These are phyloP conservation scores for Ctenicera cuprea DNA, from an alignment of 2,888 invertebrate genomes.

Conservation along the genomic window DNA sequence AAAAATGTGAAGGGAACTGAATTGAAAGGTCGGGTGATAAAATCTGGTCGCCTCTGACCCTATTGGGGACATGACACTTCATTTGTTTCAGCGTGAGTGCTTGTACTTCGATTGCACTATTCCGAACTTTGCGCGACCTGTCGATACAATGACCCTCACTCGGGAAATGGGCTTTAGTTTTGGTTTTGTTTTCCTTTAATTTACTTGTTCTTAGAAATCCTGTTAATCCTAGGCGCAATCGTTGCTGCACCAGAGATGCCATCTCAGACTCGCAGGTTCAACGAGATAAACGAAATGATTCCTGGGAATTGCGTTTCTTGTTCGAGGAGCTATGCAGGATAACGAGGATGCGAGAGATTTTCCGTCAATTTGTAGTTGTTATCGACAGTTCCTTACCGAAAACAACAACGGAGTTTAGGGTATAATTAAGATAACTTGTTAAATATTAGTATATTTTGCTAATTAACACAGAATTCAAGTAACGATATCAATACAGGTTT, in stretches of 20 bases:
- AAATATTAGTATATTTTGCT: too few relatives aligned
- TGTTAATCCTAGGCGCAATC: conserved; percentile 12
- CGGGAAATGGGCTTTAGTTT: conserved; percentile 6
- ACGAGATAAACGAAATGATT: conserved; percentile 15
- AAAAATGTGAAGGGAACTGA: conserved; percentile 27
- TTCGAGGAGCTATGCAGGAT: background rate
- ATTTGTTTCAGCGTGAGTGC: conserved; percentile 27
- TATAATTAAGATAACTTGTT: too few relatives aligned
- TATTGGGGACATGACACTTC: conserved; percentile 37
- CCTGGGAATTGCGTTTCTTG: conserved; percentile 10
- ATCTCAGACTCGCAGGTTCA: conserved; percentile 1
- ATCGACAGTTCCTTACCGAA: too few relatives aligned
- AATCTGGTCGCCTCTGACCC: conserved; percentile 33
- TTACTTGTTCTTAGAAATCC: conserved; percentile 13
- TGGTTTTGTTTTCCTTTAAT: conserved; percentile 27
- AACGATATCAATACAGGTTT: too few relatives aligned
- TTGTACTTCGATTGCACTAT: conserved; percentile 11
- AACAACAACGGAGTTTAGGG: too few relatives aligned
- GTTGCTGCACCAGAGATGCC: conserved; percentile 6
- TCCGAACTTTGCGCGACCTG: background rate
- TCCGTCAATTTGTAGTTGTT: background rate
- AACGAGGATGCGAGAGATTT: background rate
- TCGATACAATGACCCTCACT: background rate
- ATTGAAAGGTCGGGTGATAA: conserved; percentile 44
- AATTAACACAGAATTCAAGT: too few relatives aligned